Evolutionary conservation across 2,797 vertebrate species (phyloP), one percentile per base, ranked within the genome.

Genomic region (Hipposideros larvatus): DNA sequence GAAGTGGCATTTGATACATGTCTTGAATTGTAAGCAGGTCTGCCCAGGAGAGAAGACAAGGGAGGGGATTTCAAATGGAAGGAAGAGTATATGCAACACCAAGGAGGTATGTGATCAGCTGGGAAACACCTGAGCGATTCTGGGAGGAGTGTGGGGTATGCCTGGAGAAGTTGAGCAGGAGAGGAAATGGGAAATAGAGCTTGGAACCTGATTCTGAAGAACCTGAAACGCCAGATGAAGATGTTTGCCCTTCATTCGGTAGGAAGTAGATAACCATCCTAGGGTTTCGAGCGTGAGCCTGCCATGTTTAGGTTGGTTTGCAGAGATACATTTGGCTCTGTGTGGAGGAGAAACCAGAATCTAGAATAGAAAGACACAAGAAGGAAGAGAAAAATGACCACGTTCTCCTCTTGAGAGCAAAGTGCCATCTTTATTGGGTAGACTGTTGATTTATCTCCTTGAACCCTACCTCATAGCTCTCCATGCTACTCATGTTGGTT

Each of bases 391-490:
- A 87, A 94, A 90, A 89, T 87, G 34, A 80, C 86, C 53, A 74
- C 28, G 18, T 31, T 95, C 22, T 87, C 46, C 61, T 93, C 75
- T 80, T 16, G 11, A 91, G 55, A 89, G 26, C 1, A 31, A 94
- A 91, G 24, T 91, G 61, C 41, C 53, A 61, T 73, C 43, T 86
- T 92, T 89, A 63, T 63, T 87, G 61, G 74, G 16, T 61, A 11
- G 92, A 83, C 91, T 93, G 94, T 84, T 96, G 78, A 95, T 87
- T 93, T 87, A 74, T 87, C 53, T 96, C 48, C n/a, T 87, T 86
- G 41, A 83, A 28, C 22, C 51, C 15, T 63, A 7, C 22, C 68
- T 43, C 75, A 22, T 46, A 91, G 46, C 70, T 95, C 59, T 95
- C 22, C 9, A 71, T 13, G 48, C 46, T 37, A 43, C 14, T 92